Evolutionary conservation across 2,888 invertebrate species (phyloP), one percentile per base, ranked within the genome.

Genomic region (Oxystoma pomonae): DNA sequence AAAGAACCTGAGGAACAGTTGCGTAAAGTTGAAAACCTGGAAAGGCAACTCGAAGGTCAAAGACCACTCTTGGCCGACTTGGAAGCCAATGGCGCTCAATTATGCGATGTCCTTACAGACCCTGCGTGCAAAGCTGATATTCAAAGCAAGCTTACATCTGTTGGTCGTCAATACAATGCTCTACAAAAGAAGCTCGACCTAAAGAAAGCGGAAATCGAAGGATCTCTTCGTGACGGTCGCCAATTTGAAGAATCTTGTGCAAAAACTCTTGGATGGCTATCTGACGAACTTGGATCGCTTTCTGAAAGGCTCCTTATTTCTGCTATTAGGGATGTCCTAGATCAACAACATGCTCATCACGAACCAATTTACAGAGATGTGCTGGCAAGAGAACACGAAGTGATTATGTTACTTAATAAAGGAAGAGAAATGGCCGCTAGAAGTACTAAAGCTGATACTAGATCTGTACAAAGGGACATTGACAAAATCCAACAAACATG

Each of bases 381-480:
- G 1, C 89, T 94, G 82, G 88, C 90, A 68, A 86, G 92, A 67
- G 96, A 96, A 74, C 95, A 96, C 74, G 96, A 97, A 81, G 90
- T 96, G 0, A 94, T 96, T 69, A 95, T 96, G 90, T 83, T 97
- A 16, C 79, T 97, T 22, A 96, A 96, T 76, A 96, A 95, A 81
- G 96, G 96, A 71, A 85, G 88, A 68, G 91, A 91, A 72, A 82
- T 91, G 67, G 75, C 87, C 5, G 80, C 77, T 64, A 71, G 79
- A 68, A 75, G 76, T 71, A 72, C 76, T 70, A 75, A 80, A 74
- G 75, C 74, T 35, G 87, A 87, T 69, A 83, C 83, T 69, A 84
- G 89, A 64, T 83, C 85, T 22, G 81, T 90, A 0, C 89, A 90
- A 74, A 84, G 89, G 58, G 95, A 95, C 74, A 81, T 98, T 60